Percentiles rank a stretch among this genome's conserved stretches.
Conservation (phyloP, 92 coral and sea anemone genomes). For the Galaxea fascicularis region DNA sequence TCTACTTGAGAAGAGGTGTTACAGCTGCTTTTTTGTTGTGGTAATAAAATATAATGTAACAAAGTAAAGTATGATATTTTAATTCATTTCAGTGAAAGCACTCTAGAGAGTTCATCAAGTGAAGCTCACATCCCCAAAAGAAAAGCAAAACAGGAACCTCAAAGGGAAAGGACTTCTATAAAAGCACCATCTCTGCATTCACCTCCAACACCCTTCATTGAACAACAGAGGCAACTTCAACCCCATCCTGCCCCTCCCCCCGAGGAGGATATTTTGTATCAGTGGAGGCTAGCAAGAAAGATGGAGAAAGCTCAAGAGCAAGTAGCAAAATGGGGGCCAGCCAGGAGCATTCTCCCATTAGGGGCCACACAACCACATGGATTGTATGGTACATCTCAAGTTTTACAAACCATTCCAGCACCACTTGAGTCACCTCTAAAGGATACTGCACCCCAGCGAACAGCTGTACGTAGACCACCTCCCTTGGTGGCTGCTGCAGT, state of each 20-base stretch:
- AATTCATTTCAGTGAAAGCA: slow-evolving; percentile 59
- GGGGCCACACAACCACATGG: background rate
- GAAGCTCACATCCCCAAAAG: slow-evolving; percentile 25
- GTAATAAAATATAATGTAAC: no score
- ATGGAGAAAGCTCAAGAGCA: slow-evolving; percentile 93
- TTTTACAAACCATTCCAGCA: background rate
- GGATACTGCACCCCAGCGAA: background rate
- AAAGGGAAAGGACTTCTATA: background rate
- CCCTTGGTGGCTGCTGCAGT: background rate
- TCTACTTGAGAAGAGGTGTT: slow-evolving; percentile 89
- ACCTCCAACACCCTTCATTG: slow-evolving; percentile 7
- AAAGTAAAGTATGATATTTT: no score
- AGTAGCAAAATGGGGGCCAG: slow-evolving; percentile 40
- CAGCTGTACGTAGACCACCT: background rate
- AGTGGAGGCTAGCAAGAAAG: slow-evolving; percentile 95
- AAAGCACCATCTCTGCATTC: slow-evolving; percentile 1
- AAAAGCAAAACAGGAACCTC: slow-evolving; percentile 20
- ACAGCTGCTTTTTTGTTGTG: no score
- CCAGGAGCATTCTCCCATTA: background rate
- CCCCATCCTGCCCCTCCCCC: slow-evolving; percentile 71
- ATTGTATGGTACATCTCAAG: background rate
- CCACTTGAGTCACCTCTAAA: background rate
- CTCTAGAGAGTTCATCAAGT: slow-evolving; percentile 58
- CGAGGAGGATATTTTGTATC: slow-evolving; percentile 97
- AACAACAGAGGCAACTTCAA: slow-evolving; percentile 27